These are phyloP conservation scores for Brienomyrus brachyistius DNA, from an alignment of 2,113 vertebrate genomes.

Conservation along the genomic window DNA sequence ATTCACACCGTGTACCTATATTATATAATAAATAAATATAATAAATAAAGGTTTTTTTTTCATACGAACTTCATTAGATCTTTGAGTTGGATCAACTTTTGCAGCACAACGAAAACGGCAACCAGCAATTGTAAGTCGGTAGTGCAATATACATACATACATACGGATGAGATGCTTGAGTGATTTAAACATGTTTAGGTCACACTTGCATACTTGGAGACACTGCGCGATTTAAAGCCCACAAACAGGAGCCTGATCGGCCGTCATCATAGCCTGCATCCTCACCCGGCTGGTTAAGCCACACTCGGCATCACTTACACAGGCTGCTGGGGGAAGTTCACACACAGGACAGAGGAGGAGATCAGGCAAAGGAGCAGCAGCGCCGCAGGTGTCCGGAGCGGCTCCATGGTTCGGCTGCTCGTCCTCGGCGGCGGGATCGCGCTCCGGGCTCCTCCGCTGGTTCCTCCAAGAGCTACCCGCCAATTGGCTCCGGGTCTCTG, in stretches of 20 bases:
- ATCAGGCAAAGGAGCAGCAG: not conserved
- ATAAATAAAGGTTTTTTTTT: not conserved
- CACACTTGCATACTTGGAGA: no score
- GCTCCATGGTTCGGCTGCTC: not conserved
- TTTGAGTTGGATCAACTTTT: not conserved
- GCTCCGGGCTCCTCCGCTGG: not conserved
- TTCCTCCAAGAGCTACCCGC: not conserved
- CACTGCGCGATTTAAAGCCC: no score
- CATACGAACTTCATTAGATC: not conserved
- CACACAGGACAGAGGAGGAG: not conserved
- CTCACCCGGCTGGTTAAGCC: not conserved
- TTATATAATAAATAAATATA: not conserved
- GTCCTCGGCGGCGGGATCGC: not conserved
- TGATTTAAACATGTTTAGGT: no score
- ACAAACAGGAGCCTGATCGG: not conserved
- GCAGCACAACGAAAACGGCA: not conserved
- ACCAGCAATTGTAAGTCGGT: not conserved
- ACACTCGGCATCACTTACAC: not conserved
- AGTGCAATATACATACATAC: not conserved
- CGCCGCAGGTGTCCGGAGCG: not conserved
- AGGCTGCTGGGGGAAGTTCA: not conserved
- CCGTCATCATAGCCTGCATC: not conserved
- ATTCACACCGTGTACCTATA: not conserved
- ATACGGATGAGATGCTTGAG: no score
- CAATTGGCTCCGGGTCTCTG: not conserved